These are phyloP conservation scores for Caenorhabditis virilis DNA, from an alignment of 2,888 invertebrate genomes.

Conservation along the genomic window DNA sequence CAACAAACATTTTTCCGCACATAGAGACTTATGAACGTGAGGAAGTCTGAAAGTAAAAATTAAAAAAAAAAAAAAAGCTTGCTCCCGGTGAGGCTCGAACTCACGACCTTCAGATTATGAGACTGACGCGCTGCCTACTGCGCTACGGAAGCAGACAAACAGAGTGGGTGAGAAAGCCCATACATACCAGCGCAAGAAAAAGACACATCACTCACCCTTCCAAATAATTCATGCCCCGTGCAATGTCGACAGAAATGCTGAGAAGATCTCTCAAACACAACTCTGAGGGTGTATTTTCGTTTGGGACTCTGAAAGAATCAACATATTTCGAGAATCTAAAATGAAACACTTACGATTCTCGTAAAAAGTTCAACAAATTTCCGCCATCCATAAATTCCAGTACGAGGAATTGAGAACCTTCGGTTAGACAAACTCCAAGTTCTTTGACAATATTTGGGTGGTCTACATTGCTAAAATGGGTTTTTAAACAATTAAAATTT, in stretches of 20 bases:
- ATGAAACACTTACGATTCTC: conserved; percentile 71
- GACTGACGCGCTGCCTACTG: conserved; percentile 89
- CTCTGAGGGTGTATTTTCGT: conserved; percentile 26
- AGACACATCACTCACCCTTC: conserved; percentile 92
- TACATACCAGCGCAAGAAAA: too few species aligned
- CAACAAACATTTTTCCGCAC: conserved; percentile 22
- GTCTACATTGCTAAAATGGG: conserved; percentile 79
- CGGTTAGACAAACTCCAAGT: conserved; percentile 88
- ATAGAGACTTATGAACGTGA: conserved; percentile 25
- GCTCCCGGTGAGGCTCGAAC: conserved; percentile 83
- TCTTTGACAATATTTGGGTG: conserved; percentile 92
- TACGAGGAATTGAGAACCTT: conserved; percentile 81
- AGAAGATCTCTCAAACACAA: conserved; percentile 83
- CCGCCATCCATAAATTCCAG: conserved; percentile 98
- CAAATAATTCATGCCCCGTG: conserved; percentile 89
- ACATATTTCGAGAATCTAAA: background rate
- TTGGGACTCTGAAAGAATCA: conserved; percentile 25
- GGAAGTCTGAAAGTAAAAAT: conserved; percentile 14
- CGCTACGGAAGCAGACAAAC: conserved; percentile 68
- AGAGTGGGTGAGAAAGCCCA: too few species aligned
- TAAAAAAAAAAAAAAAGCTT: conserved; percentile 37
- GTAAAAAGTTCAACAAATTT: conserved; percentile 86
- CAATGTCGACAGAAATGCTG: conserved; percentile 91
- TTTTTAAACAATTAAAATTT: conserved; percentile 1
- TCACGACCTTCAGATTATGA: conserved; percentile 92